Conservation (phyloP, 2,797 vertebrate species). For the Danio choprae region DNA sequence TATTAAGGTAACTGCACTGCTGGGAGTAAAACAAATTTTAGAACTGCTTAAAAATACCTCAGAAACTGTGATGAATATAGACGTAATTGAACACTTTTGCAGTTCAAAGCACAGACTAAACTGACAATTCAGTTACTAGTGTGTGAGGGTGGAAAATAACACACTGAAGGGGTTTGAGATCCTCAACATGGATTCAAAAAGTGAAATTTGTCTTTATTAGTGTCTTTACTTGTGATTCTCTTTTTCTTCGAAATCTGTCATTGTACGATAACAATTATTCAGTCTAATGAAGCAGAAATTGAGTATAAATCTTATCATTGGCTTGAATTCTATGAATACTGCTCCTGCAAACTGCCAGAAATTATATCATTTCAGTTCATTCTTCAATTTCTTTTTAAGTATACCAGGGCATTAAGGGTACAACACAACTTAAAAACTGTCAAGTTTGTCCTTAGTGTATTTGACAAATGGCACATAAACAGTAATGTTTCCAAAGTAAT, state of each 20-base stretch:
- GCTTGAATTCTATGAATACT: not conserved
- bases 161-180: not conserved
- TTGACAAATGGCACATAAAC: no score
- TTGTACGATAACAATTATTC: no score
- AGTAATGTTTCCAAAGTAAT: no score
- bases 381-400: no score
- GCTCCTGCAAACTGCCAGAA: no score
- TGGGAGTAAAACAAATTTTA: not conserved
- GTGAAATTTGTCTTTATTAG: no score
- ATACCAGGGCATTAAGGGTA: no score
- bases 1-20: not conserved
- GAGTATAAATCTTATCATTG: not conserved
- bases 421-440: no score
- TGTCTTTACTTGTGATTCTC: not conserved
- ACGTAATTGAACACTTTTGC: not conserved
- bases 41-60: not conserved
- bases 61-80: not conserved
- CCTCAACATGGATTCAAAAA: not conserved
- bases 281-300: not conserved
- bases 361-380: no score
- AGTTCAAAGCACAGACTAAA: constrained; percentile 8
- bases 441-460: no score
- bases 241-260: not conserved
- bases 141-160: not conserved
- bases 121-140: not conserved